A percentile compares a stretch with the other conserved stretches of the same genome.
Conservation (phyloP, 37 sponge, comb jelly and placozoan species). For the Cliona cf. orientalis region DNA sequence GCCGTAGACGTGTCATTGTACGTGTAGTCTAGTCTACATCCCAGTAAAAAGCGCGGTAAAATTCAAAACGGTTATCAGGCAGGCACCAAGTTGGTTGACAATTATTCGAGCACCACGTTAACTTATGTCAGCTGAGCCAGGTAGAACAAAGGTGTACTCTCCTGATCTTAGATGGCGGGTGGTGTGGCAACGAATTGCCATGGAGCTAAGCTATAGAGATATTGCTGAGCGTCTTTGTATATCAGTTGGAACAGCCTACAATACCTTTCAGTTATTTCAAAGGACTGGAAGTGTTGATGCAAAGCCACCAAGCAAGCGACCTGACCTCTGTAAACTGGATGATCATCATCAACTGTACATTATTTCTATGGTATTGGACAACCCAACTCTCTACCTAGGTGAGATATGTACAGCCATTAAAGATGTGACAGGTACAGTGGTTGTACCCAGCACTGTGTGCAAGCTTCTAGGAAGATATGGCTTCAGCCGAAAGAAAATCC, state of each 20-base stretch:
- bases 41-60: no score
- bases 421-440: background rate
- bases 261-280: background rate
- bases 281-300: background rate
- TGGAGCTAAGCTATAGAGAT: background rate
- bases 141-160: background rate
- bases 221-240: background rate
- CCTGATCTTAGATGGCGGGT: no score
- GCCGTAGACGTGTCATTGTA: no score
- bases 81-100: no score
- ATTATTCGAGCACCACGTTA: no score
- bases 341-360: background rate
- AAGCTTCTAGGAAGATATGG: background rate
- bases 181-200: constrained; percentile 1
- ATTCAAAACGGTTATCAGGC: no score
- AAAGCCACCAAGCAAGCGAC: background rate
- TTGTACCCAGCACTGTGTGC: background rate
- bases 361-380: background rate
- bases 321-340: background rate
- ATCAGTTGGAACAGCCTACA: background rate
- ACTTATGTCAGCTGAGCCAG: constrained; percentile 11
- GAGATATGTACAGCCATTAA: background rate
- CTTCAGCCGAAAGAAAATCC: background rate
- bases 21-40: no score
- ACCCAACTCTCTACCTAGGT: background rate